Percentiles rank a stretch among this genome's conserved stretches.
phyloP scores from a whole-genome alignment of 1,140 invertebrate genomes.

The Papilio polytes region DNA sequence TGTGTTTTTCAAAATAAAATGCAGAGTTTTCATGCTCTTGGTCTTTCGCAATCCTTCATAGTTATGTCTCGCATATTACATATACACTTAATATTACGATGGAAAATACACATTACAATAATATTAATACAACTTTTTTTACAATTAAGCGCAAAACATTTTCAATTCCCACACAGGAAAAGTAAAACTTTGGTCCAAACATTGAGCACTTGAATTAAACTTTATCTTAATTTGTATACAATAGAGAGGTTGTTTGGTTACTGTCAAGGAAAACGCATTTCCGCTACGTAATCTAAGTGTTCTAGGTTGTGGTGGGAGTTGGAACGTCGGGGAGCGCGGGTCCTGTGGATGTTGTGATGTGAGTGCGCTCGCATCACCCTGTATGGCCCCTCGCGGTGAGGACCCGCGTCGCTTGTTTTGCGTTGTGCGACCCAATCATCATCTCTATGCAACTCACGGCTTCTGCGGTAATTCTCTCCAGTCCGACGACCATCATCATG shows the following conservation, averaged over 20 bases:
- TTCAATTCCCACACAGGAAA: conserved; percentile 42
- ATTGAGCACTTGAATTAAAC: conserved; percentile 75
- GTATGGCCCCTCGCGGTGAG: conserved; percentile 64
- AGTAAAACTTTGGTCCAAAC: conserved; percentile 78
- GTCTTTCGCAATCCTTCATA: neutral
- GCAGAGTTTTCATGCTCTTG: neutral
- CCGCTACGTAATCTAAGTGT: conserved; percentile 85
- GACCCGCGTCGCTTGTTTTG: conserved; percentile 68
- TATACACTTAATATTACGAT: neutral
- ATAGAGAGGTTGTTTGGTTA: conserved; percentile 55
- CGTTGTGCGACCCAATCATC: conserved; percentile 67
- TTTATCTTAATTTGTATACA: conserved; percentile 52
- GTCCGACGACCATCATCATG: conserved; percentile 73
- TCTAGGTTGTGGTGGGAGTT: conserved; percentile 84
- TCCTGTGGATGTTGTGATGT: conserved; percentile 78
- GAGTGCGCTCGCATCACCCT: conserved; percentile 83
- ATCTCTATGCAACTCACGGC: conserved; percentile 53
- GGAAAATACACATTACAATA: conserved; percentile 25
- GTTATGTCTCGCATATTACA: conserved; percentile 17
- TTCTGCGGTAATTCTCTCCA: conserved; percentile 73
- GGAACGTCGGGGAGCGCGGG: conserved; percentile 72
- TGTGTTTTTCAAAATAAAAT: neutral
- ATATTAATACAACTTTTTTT: conserved; percentile 30
- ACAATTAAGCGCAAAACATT: conserved; percentile 35
- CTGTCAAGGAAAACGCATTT: conserved; percentile 85